A percentile compares a stretch with the other conserved stretches of the same genome.
Evolutionary conservation across 1,140 invertebrate species (phyloP).

Genomic region (Caerostris extrusa): DNA sequence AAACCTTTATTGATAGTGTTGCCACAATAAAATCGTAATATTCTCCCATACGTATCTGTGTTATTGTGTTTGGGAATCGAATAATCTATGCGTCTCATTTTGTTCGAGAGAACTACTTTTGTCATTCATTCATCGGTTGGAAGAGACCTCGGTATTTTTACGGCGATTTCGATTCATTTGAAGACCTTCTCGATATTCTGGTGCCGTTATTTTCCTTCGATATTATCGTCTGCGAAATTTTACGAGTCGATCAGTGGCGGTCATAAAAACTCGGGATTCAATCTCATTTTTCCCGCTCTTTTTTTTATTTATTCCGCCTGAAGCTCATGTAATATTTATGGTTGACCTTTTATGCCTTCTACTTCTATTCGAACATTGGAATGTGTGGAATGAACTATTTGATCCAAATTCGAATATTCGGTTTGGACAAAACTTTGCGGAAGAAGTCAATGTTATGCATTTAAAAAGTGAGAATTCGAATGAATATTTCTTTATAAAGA

Average conservation of each 20-base stretch:
- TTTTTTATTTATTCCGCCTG: conserved; percentile 6
- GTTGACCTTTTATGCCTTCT: conserved; percentile 62
- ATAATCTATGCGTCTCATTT: conserved; percentile 59
- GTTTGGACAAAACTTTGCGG: not conserved
- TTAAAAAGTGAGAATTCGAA: conserved; percentile 8
- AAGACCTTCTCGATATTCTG: conserved; percentile 58
- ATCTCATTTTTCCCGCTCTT: not conserved
- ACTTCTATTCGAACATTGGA: conserved; percentile 21
- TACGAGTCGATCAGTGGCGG: conserved; percentile 56
- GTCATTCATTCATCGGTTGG: not conserved
- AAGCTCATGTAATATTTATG: conserved; percentile 65
- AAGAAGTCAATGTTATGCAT: conserved; percentile 49
- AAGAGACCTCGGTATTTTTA: conserved; percentile 40
- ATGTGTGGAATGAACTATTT: conserved; percentile 36
- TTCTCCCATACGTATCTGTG: conserved; percentile 43
- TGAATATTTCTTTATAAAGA: conserved; percentile 51
- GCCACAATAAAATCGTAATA: conserved; percentile 55
- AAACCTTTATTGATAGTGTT: conserved; percentile 5
- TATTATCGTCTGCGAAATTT: conserved; percentile 61
- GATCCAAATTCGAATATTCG: conserved; percentile 30
- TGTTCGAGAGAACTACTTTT: conserved; percentile 24
- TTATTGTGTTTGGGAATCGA: conserved; percentile 49
- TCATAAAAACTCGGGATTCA: conserved; percentile 58
- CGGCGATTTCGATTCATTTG: conserved; percentile 67
- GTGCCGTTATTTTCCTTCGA: conserved; percentile 39